phyloP scores from a whole-genome alignment of 2,888 invertebrate genomes.

The Ecdyonurus torrentis region DNA sequence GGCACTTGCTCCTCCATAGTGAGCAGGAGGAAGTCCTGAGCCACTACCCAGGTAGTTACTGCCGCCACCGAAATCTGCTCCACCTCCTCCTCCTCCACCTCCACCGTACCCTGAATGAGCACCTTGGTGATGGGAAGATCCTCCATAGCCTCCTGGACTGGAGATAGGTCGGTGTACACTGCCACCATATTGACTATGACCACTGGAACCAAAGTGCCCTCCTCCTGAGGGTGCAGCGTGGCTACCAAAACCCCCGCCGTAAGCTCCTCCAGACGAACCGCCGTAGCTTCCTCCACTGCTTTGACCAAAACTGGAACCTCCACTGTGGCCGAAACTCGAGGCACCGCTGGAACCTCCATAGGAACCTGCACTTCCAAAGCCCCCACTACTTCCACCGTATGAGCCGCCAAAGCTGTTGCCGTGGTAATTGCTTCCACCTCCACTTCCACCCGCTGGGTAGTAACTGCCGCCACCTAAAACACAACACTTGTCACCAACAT shows the following conservation, averaged over 20 bases:
- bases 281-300: slow-evolving; percentile 22
- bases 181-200: slow-evolving; percentile 18
- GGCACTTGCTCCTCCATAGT: slow-evolving; percentile 11
- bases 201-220: slow-evolving; percentile 17
- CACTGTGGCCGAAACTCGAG: slow-evolving; percentile 13
- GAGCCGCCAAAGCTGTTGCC: slow-evolving; percentile 10
- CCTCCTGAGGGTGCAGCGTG: slow-evolving; percentile 16
- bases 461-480: slow-evolving; percentile 20
- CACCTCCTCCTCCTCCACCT: slow-evolving; percentile 14
- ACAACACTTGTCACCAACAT: neutral
- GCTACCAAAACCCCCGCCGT: slow-evolving; percentile 21
- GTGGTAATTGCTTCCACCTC: slow-evolving; percentile 13
- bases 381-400: slow-evolving; percentile 12
- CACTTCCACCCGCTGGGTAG: slow-evolving; percentile 20
- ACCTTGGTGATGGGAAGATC: slow-evolving; percentile 23
- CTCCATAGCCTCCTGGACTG: slow-evolving; percentile 26
- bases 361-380: slow-evolving; percentile 11
- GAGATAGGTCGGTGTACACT: slow-evolving; percentile 26
- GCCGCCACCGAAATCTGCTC: slow-evolving; percentile 7
- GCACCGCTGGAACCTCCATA: slow-evolving; percentile 9
- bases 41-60: slow-evolving; percentile 10
- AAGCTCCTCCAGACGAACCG: slow-evolving; percentile 22
- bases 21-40: slow-evolving; percentile 9
- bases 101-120: slow-evolving; percentile 13
- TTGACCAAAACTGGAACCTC: too few species aligned